phyloP scores from a whole-genome alignment of 1,140 invertebrate species.

The Leptestheria dahalacensis region DNA sequence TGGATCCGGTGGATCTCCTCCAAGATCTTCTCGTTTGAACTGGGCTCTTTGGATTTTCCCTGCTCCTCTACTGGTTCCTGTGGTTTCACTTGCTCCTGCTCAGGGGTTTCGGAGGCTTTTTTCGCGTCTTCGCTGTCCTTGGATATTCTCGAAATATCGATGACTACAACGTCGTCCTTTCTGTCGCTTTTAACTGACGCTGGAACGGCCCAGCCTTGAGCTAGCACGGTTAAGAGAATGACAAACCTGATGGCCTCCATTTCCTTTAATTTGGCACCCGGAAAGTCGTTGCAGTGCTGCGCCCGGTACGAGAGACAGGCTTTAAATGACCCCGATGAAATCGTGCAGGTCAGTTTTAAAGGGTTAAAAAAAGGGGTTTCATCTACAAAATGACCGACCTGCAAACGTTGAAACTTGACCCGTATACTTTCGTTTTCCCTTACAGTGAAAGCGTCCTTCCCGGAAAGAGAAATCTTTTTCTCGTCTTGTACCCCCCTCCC shows the following conservation, averaged over 20 bases:
- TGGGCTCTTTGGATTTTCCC: not conserved
- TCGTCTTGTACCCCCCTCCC: no score
- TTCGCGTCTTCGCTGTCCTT: not conserved
- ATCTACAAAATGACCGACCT: no score
- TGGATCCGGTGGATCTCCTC: not conserved
- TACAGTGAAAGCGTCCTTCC: no score
- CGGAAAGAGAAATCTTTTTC: no score
- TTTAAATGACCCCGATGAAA: no score
- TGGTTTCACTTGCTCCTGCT: not conserved
- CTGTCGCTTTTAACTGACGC: not conserved
- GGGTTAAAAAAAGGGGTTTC: no score
- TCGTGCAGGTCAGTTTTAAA: no score
- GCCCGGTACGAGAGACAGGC: no score
- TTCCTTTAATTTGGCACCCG: no score
- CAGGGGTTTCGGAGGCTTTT: not conserved
- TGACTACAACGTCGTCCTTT: not conserved
- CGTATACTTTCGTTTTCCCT: no score
- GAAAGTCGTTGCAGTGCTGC: no score
- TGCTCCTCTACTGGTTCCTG: not conserved
- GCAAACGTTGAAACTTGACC: not conserved
- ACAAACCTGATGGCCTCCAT: not conserved
- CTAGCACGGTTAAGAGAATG: not conserved
- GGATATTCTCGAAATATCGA: not conserved
- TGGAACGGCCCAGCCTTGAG: not conserved
- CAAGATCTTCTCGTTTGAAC: not conserved